phyloP scores from a whole-genome alignment of 2,113 vertebrate genomes.

The Ptilonorhynchus violaceus region DNA sequence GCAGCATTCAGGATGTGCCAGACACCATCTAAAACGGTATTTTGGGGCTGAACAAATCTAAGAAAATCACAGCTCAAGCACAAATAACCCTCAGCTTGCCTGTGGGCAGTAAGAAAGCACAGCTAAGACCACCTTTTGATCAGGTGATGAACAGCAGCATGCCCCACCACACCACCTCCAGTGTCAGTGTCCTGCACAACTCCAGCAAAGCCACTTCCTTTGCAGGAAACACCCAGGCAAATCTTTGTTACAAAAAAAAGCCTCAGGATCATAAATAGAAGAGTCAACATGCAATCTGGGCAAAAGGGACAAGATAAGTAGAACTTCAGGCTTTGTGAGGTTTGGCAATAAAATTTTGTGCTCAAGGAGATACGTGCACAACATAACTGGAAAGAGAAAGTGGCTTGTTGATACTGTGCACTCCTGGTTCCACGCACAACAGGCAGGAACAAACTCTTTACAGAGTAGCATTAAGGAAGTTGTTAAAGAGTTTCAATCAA shows the following conservation, averaged over 20 bases:
- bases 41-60: background rate
- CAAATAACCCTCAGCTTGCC: background rate
- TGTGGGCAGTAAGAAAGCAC: background rate
- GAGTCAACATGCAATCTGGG: background rate
- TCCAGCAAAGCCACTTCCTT: background rate
- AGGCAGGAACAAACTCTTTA: background rate
- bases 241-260: background rate
- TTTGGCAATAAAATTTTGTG: background rate
- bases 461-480: background rate
- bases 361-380: background rate
- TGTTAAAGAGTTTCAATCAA: background rate
- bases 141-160: background rate
- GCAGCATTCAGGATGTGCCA: background rate
- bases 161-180: background rate
- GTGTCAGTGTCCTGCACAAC: background rate
- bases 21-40: background rate
- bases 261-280: background rate
- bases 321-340: background rate
- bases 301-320: background rate
- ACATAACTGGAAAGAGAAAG: background rate
- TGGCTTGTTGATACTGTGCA: no score
- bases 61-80: background rate
- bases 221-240: background rate
- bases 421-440: background rate
- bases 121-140: background rate